These are phyloP conservation scores for Oeneis ivallda DNA, from an alignment of 2,888 invertebrate species.

Conservation along the genomic window DNA sequence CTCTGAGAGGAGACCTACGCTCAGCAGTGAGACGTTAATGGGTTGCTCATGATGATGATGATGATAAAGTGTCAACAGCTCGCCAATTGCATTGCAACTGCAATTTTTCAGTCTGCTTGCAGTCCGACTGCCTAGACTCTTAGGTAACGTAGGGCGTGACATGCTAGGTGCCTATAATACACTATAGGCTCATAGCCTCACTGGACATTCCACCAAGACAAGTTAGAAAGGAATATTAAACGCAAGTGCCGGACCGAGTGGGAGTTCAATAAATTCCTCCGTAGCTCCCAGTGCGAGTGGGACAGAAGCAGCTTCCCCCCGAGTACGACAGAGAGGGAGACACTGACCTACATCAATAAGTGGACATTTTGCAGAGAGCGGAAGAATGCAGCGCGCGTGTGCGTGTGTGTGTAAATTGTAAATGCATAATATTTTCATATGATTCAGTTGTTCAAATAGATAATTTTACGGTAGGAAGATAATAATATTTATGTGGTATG, in stretches of 20 bases:
- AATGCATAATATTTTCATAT: slow-evolving; percentile 16
- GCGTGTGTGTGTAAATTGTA: slow-evolving; percentile 33
- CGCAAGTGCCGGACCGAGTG: slow-evolving; percentile 31
- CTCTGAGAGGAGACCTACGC: too few relatives aligned
- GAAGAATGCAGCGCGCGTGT: slow-evolving; percentile 54
- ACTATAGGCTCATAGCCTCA: too few relatives aligned
- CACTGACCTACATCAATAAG: slow-evolving; percentile 76
- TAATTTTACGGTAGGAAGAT: neutral
- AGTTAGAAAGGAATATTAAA: slow-evolving; percentile 38
- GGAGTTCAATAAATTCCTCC: slow-evolving; percentile 61
- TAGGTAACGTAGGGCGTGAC: neutral
- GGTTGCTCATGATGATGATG: too few relatives aligned
- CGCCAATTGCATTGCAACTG: too few relatives aligned
- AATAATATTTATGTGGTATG: neutral
- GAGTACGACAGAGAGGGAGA: slow-evolving; percentile 48
- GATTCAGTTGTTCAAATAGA: slow-evolving; percentile 19
- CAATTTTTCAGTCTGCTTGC: too few relatives aligned
- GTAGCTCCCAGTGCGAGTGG: slow-evolving; percentile 41
- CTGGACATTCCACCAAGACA: slow-evolving; percentile 34
- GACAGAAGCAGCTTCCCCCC: slow-evolving; percentile 34
- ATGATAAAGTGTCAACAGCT: too few relatives aligned
- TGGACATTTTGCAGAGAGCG: slow-evolving; percentile 61
- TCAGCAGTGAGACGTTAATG: too few relatives aligned
- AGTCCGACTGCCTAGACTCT: neutral
- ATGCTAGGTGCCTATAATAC: neutral